A percentile compares a stretch with the other conserved stretches of the same genome.
These are phyloP conservation scores for Microtus californicus DNA, from an alignment of 2,797 vertebrate species.

Conservation along the genomic window DNA sequence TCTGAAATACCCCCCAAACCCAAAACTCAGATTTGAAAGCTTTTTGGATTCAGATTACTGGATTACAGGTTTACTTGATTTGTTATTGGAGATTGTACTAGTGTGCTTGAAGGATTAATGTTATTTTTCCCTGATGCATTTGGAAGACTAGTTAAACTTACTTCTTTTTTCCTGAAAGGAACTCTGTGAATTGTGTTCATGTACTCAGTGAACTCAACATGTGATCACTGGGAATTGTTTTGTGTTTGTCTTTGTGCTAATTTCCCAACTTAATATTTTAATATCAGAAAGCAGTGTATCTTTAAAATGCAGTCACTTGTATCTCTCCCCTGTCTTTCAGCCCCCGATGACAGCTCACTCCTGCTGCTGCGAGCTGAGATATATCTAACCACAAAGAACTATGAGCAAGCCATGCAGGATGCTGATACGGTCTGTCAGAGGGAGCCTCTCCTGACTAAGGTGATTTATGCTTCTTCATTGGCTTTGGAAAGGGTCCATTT, in stretches of 20 bases:
- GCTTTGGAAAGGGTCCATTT: background rate
- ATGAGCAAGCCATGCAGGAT: conserved; percentile 91
- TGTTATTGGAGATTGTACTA: background rate
- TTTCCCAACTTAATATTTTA: conserved; percentile 31
- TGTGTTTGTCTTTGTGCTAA: background rate
- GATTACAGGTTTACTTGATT: background rate
- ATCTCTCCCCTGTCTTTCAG: conserved; percentile 79
- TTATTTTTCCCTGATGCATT: background rate
- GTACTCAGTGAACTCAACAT: background rate
- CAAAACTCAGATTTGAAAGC: background rate
- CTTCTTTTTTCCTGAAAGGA: conserved; percentile 19
- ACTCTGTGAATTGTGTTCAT: background rate
- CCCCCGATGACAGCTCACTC: conserved; percentile 84
- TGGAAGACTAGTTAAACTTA: background rate
- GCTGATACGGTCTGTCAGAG: conserved; percentile 88
- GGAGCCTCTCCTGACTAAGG: conserved; percentile 92
- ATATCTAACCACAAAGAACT: conserved; percentile 91
- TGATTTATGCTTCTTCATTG: conserved; percentile 72
- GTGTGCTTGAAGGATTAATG: background rate
- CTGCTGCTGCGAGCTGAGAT: conserved; percentile 90
- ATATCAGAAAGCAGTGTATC: conserved; percentile 38
- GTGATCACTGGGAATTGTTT: background rate
- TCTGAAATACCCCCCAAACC: background rate
- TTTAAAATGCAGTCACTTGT: background rate
- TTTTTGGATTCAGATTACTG: background rate